Conservation (phyloP, 2,113 vertebrate species). For the Litocranius walleri region DNA sequence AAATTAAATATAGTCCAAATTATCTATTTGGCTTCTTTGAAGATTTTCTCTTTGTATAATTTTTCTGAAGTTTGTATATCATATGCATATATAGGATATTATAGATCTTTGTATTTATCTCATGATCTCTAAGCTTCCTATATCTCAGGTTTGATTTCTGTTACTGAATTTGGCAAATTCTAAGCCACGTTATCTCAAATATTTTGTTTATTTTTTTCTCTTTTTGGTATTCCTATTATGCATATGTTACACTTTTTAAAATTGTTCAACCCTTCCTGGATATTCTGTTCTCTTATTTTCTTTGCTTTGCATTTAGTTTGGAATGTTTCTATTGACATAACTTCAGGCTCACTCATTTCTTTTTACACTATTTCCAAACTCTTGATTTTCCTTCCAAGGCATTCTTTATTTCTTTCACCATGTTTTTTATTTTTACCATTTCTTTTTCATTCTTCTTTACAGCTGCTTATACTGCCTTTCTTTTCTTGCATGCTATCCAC, state of each 20-base stretch:
- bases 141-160: not conserved
- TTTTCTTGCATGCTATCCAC: not conserved
- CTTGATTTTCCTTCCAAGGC: not conserved
- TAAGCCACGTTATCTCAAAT: not conserved
- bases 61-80: not conserved
- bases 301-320: not conserved
- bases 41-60: not conserved
- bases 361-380: not conserved
- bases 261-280: not conserved
- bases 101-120: not conserved
- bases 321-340: not conserved
- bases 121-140: not conserved
- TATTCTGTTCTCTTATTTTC: not conserved
- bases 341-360: not conserved
- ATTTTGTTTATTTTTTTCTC: not conserved
- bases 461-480: not conserved
- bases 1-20: not conserved
- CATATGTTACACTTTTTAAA: not conserved
- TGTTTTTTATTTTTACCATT: not conserved
- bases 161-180: not conserved
- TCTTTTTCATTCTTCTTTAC: not conserved
- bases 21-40: not conserved
- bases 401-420: not conserved
- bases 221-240: not conserved
- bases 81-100: not conserved